phyloP scores from a whole-genome alignment of 2,888 invertebrate genomes.

The Charanyca ferruginea region DNA sequence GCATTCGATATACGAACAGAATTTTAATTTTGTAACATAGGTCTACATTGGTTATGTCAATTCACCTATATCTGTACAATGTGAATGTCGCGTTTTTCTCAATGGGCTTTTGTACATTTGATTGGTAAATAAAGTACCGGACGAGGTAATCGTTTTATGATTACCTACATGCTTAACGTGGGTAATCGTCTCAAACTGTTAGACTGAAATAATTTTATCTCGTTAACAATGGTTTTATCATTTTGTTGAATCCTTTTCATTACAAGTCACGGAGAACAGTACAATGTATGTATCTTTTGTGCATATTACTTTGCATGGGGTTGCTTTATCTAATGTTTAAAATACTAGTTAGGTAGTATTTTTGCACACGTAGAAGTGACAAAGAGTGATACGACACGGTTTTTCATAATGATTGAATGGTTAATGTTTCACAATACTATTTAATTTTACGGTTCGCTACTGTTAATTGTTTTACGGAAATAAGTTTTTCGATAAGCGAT shows the following conservation, averaged over 20 bases:
- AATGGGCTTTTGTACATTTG: constrained; percentile 72
- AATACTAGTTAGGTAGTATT: constrained; percentile 5
- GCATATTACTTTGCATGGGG: constrained; percentile 13
- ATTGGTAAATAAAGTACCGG: constrained; percentile 86
- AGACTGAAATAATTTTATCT: constrained; percentile 82
- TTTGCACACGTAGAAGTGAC: constrained; percentile 30
- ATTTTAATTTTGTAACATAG: constrained; percentile 39
- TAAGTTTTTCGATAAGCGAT: constrained; percentile 58
- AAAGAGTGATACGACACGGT: constrained; percentile 59
- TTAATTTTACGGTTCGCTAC: constrained; percentile 80
- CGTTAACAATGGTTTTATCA: constrained; percentile 78
- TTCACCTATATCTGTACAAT: constrained; percentile 34
- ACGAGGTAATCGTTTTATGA: constrained; percentile 87
- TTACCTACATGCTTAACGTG: constrained; percentile 82
- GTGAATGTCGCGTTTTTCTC: constrained; percentile 50
- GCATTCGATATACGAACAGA: constrained; percentile 33
- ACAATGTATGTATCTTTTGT: constrained; percentile 36
- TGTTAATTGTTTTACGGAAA: constrained; percentile 72
- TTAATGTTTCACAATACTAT: constrained; percentile 67
- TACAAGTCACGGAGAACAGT: constrained; percentile 62
- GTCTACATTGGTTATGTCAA: constrained; percentile 28
- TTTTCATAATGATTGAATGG: constrained; percentile 66
- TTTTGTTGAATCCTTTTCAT: constrained; percentile 69
- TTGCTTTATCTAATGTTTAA: constrained; percentile 36
- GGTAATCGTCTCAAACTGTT: constrained; percentile 76